A percentile compares a stretch with the other conserved stretches of the same genome.
These are phyloP conservation scores for Oreochromis aureus DNA, from an alignment of 2,113 vertebrate species.

Conservation along the genomic window DNA sequence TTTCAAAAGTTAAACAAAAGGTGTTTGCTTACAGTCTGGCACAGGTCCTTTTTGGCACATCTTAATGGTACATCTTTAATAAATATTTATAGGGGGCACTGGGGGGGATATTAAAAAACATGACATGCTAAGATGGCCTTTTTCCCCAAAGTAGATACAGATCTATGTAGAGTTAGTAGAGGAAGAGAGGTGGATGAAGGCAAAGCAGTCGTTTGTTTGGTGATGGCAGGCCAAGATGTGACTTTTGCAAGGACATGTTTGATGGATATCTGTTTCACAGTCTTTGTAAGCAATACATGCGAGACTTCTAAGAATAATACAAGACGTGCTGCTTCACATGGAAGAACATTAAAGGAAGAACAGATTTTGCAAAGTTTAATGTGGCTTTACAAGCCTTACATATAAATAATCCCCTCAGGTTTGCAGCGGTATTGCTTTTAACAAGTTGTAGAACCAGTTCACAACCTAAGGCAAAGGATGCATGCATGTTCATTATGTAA, in stretches of 20 bases:
- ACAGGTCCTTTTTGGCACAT: slow-evolving; percentile 41
- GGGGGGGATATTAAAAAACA: slow-evolving; percentile 66
- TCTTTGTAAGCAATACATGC: neutral
- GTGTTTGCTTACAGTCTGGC: slow-evolving; percentile 61
- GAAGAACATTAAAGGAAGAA: neutral
- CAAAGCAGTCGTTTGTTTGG: slow-evolving; percentile 43
- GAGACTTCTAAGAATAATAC: neutral
- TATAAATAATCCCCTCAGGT: neutral
- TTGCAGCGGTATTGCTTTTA: neutral
- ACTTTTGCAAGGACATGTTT: slow-evolving; percentile 56
- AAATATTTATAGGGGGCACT: slow-evolving; percentile 71
- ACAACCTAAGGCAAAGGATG: neutral
- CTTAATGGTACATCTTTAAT: slow-evolving; percentile 69
- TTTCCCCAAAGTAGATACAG: slow-evolving; percentile 57
- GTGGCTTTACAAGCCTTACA: neutral
- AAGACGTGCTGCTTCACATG: neutral
- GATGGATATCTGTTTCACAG: slow-evolving; percentile 15
- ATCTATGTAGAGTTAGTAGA: slow-evolving; percentile 36
- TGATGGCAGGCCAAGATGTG: slow-evolving; percentile 33
- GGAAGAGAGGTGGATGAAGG: slow-evolving; percentile 1
- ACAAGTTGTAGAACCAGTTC: neutral
- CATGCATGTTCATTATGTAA: neutral
- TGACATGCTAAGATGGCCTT: slow-evolving; percentile 60
- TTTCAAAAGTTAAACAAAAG: slow-evolving; percentile 67
- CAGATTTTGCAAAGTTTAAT: neutral